phyloP scores from a whole-genome alignment of 2,113 vertebrate genomes.

The Eleginops maclovinus region DNA sequence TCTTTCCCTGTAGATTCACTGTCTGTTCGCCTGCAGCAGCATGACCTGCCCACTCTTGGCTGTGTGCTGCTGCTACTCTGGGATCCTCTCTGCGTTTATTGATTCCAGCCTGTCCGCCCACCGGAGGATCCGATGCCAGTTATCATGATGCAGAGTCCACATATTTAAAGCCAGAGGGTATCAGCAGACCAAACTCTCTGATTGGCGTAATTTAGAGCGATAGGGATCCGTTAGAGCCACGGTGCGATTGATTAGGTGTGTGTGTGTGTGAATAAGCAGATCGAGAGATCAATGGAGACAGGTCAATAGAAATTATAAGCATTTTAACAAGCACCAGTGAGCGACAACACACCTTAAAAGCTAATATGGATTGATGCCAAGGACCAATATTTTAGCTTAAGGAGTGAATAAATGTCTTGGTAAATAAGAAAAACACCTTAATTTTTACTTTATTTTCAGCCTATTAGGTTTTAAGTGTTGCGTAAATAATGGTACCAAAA shows the following conservation, averaged over 20 bases:
- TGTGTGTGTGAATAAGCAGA: slow-evolving; percentile 67
- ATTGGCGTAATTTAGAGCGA: slow-evolving; percentile 78
- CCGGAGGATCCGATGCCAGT: slow-evolving; percentile 65
- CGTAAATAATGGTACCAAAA: too few relatives aligned
- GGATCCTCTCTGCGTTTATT: slow-evolving; percentile 58
- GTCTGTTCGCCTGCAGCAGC: slow-evolving; percentile 34
- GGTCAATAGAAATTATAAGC: slow-evolving; percentile 64
- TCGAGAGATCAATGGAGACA: slow-evolving; percentile 56
- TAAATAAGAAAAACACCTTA: not conserved
- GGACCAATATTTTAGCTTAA: slow-evolving; percentile 2
- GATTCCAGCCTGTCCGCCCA: slow-evolving; percentile 67
- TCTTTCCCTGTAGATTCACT: slow-evolving; percentile 26
- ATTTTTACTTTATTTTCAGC: not conserved
- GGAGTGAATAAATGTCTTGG: not conserved
- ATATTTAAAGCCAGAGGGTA: slow-evolving; percentile 74
- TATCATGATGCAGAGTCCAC: slow-evolving; percentile 65
- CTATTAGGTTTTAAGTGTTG: not conserved
- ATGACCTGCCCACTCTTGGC: slow-evolving; percentile 41
- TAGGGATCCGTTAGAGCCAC: slow-evolving; percentile 71
- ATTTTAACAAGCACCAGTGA: slow-evolving; percentile 51
- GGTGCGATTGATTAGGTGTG: slow-evolving; percentile 72
- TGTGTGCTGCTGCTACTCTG: slow-evolving; percentile 15
- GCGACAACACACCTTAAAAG: slow-evolving; percentile 24
- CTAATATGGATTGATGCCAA: slow-evolving; percentile 28
- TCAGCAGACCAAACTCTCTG: slow-evolving; percentile 69